Percentiles rank a stretch among this genome's conserved stretches.
Conservation (phyloP, 2,888 invertebrate species). For the Schizaphis graminum region DNA sequence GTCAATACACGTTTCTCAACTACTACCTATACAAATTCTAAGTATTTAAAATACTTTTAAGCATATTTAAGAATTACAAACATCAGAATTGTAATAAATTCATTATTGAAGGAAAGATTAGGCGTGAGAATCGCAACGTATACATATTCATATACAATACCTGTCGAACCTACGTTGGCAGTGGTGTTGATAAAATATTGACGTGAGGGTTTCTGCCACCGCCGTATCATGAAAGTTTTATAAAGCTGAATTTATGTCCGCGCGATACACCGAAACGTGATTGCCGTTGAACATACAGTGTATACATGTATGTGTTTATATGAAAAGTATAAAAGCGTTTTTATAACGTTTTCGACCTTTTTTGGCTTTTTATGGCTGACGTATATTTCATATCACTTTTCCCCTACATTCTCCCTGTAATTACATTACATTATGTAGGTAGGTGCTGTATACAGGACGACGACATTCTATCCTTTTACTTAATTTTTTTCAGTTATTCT, state of each 20-base stretch:
- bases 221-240: constrained; percentile 60
- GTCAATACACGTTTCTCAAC: not conserved
- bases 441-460: not conserved
- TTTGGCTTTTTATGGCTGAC: not conserved
- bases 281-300: constrained; percentile 23
- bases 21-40: not conserved
- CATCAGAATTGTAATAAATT: not conserved
- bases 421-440: constrained; percentile 28
- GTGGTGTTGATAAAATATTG: constrained; percentile 55
- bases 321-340: not conserved
- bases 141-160: constrained; percentile 10
- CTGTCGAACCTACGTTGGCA: not conserved
- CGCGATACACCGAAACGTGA: constrained; percentile 50
- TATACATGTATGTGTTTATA: not conserved
- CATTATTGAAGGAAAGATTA: not conserved
- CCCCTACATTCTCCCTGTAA: not conserved
- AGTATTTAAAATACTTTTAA: not conserved
- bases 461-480: constrained; percentile 1
- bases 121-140: not conserved
- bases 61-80: not conserved
- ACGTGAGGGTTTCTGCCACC: constrained; percentile 31
- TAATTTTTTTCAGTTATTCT: not conserved
- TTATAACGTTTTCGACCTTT: constrained; percentile 47
- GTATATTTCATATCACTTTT: constrained; percentile 50
- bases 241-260: constrained; percentile 61